These are phyloP conservation scores for Nannospalax galili DNA, from an alignment of 2,113 vertebrate species.

Conservation along the genomic window DNA sequence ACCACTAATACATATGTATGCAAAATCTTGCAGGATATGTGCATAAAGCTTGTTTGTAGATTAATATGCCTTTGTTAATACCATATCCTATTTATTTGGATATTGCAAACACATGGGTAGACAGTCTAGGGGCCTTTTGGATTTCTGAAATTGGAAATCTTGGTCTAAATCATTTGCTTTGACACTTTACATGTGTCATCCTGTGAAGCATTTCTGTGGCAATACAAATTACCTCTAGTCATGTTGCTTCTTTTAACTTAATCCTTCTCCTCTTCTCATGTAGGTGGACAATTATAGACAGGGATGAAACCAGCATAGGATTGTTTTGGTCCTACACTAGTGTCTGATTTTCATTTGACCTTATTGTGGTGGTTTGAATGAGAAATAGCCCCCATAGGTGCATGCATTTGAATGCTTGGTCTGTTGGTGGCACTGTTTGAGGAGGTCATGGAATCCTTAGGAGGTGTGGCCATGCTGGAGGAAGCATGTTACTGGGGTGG, in stretches of 20 bases:
- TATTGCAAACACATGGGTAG: background rate
- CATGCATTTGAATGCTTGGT: no score
- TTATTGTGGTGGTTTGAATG: no score
- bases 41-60: background rate
- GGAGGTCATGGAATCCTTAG: no score
- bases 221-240: background rate
- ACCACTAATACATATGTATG: background rate
- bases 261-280: background rate
- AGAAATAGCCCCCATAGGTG: no score
- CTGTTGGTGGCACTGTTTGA: no score
- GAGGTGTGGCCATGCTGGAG: no score
- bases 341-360: background rate
- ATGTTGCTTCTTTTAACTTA: background rate
- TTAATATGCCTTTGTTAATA: background rate
- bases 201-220: background rate
- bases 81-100: background rate
- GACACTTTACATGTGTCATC: background rate
- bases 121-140: background rate
- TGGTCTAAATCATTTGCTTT: conserved; percentile 12
- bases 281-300: background rate
- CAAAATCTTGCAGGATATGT: background rate
- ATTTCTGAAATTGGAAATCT: background rate
- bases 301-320: background rate
- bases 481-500: no score
- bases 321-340: background rate